Percentiles rank a stretch among this genome's conserved stretches.
Evolutionary conservation across 1,140 invertebrate genomes (phyloP).

Genomic region (Anastrepha ludens): DNA sequence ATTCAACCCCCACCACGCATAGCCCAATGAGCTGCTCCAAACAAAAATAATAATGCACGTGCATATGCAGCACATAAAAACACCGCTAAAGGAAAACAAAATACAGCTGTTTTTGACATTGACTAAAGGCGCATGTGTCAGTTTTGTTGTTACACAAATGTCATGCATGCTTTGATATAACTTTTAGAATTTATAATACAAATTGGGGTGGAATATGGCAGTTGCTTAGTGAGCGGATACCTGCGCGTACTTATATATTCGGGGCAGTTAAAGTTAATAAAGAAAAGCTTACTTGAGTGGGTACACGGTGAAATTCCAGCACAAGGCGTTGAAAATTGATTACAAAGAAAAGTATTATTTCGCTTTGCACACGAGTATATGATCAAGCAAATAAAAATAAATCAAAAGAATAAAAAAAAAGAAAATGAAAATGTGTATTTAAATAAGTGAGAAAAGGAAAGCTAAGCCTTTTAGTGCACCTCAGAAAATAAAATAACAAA

Average conservation of each 20-base stretch:
- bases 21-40: too few relatives aligned
- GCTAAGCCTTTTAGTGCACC: not conserved
- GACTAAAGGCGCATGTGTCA: not conserved
- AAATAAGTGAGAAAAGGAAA: slow-evolving; percentile 8
- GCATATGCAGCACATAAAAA: not conserved
- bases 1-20: not conserved
- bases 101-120: slow-evolving; percentile 3
- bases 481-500: too few relatives aligned
- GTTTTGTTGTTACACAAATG: slow-evolving; percentile 19
- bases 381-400: too few relatives aligned
- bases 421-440: not conserved
- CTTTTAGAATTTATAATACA: not conserved
- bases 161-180: not conserved
- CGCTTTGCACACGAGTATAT: too few relatives aligned
- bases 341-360: not conserved
- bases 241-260: not conserved
- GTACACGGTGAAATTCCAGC: not conserved
- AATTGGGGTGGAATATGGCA: not conserved
- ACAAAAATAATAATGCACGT: not conserved
- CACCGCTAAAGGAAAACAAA: slow-evolving; percentile 32
- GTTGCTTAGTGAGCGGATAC: not conserved
- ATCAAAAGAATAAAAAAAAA: not conserved
- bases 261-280: not conserved
- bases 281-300: not conserved
- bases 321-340: not conserved